Percentiles rank a stretch among this genome's conserved stretches.
phyloP scores from a whole-genome alignment of 2,113 vertebrate genomes.

The Nerophis ophidion region DNA sequence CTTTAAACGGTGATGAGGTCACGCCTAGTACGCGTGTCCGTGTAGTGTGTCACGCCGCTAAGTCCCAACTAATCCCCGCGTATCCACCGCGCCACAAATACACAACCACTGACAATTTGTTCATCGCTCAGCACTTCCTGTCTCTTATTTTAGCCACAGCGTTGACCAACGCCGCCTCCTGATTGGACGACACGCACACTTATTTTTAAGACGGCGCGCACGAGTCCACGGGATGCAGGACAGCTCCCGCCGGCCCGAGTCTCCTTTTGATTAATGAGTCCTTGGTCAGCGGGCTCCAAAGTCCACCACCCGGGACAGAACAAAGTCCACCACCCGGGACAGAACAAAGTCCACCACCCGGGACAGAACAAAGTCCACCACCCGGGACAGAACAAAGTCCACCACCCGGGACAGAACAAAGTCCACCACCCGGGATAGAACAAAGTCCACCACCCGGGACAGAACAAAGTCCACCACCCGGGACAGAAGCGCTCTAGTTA shows the following conservation, averaged over 20 bases:
- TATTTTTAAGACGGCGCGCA: constrained; percentile 53
- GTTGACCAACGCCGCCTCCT: constrained; percentile 33
- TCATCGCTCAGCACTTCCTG: neutral
- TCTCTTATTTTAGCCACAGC: constrained; percentile 19
- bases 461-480: too few relatives aligned
- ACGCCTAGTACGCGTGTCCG: too few relatives aligned
- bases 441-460: constrained; percentile 36
- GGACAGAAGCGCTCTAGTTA: constrained; percentile 30
- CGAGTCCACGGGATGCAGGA: constrained; percentile 51
- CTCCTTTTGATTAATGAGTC: constrained; percentile 64
- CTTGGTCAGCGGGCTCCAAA: constrained; percentile 49
- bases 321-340: constrained; percentile 36
- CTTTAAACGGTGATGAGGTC: too few relatives aligned
- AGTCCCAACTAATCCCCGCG: constrained; percentile 30
- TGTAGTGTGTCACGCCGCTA: constrained; percentile 30
- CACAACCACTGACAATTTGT: neutral
- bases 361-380: constrained; percentile 36
- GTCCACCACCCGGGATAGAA: constrained; percentile 28
- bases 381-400: constrained; percentile 41
- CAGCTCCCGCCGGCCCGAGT: constrained; percentile 60
- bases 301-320: constrained; percentile 28
- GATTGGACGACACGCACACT: neutral
- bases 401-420: constrained; percentile 34
- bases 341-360: constrained; percentile 41
- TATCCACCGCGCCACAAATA: constrained; percentile 4